Evolutionary conservation across 53 echinoderm and acorn worm genomes (phyloP).

Genomic region (Arbacia lixula): DNA sequence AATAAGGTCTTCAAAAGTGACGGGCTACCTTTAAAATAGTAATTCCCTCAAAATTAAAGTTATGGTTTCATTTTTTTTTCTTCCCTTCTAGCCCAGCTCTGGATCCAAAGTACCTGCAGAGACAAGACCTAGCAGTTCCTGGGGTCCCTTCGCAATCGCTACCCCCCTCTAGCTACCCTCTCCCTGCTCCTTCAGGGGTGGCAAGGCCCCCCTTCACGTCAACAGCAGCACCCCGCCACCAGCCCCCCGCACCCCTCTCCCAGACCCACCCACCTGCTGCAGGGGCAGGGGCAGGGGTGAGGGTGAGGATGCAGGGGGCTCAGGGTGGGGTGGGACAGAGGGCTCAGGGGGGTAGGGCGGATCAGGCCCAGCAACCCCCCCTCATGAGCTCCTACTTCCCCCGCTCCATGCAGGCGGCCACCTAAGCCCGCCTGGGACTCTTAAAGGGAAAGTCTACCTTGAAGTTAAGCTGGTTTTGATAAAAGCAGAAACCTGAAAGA

Average conservation of each 20-base stretch:
- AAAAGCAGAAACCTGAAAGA: too few relatives aligned
- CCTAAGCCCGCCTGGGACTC: too few relatives aligned
- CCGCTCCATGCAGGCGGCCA: constrained; percentile 49
- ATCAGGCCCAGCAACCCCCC: constrained; percentile 66
- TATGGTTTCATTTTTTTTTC: not conserved
- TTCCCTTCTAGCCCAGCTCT: constrained; percentile 70
- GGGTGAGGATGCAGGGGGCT: not conserved
- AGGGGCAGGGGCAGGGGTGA: not conserved
- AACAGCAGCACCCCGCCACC: constrained; percentile 31
- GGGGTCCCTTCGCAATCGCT: constrained; percentile 1
- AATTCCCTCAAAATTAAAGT: not conserved
- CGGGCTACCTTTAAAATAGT: not conserved
- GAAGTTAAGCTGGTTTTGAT: too few relatives aligned
- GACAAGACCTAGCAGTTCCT: constrained; percentile 2
- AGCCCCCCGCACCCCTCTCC: constrained; percentile 42
- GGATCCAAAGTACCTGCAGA: constrained; percentile 87
- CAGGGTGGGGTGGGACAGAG: constrained; percentile 4
- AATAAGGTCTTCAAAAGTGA: not conserved
- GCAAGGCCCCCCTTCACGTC: constrained; percentile 49
- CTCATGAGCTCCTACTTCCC: constrained; percentile 94
- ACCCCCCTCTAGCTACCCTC: constrained; percentile 30
- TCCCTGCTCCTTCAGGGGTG: constrained; percentile 10
- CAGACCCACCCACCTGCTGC: constrained; percentile 26
- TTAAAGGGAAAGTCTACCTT: too few relatives aligned
- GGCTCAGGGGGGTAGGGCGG: constrained; percentile 38